Evolutionary conservation across 2,113 vertebrate genomes (phyloP).

Genomic region (Myrmophylax atrothorax): DNA sequence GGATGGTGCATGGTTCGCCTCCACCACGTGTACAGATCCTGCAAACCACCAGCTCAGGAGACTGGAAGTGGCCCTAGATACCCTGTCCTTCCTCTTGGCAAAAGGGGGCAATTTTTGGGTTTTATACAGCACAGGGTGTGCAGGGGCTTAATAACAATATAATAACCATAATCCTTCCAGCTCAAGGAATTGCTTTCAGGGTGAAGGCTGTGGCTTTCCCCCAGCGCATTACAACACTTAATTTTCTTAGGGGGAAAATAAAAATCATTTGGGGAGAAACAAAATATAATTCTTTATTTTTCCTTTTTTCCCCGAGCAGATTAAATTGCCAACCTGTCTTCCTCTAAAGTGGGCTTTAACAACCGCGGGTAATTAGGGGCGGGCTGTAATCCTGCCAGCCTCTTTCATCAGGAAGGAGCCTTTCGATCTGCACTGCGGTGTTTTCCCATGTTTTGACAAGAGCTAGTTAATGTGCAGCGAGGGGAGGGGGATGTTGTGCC

Average conservation of each 20-base stretch:
- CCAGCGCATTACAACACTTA: not conserved
- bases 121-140: not conserved
- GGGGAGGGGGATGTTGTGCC: not conserved
- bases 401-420: slow-evolving; percentile 49
- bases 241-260: slow-evolving; percentile 34
- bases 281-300: not conserved
- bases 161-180: not conserved
- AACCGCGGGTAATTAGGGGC: slow-evolving; percentile 48
- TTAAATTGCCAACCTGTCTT: slow-evolving; percentile 42
- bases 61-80: not conserved
- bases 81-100: not conserved
- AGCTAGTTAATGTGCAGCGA: not conserved
- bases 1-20: not conserved
- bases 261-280: slow-evolving; percentile 14
- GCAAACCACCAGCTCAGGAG: fast-evolving
- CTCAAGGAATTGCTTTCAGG: not conserved
- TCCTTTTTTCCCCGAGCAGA: not conserved
- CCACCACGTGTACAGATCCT: fast-evolving
- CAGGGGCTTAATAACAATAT: not conserved
- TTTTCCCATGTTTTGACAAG: slow-evolving; percentile 55
- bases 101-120: not conserved
- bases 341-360: slow-evolving; percentile 29
- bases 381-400: slow-evolving; percentile 58
- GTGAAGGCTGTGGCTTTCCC: not conserved
- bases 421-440: slow-evolving; percentile 63